Percentiles rank a stretch among this genome's conserved stretches.
These are phyloP conservation scores for Forbesichthys agassizii DNA, from an alignment of 2,113 vertebrate species.

Conservation along the genomic window DNA sequence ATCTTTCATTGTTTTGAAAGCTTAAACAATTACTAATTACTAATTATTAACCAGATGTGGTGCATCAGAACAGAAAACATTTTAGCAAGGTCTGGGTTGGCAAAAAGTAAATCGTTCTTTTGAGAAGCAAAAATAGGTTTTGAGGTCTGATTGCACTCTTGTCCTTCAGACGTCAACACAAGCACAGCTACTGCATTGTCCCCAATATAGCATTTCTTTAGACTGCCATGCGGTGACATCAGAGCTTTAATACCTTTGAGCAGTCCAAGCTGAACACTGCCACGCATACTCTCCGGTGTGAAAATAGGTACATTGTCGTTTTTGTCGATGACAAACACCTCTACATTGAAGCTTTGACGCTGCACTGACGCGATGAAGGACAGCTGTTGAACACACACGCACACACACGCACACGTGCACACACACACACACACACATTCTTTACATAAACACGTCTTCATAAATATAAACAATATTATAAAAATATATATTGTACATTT, in stretches of 20 bases:
- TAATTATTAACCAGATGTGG: no score
- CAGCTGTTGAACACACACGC: conserved; percentile 52
- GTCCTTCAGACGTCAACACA: no score
- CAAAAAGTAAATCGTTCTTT: no score
- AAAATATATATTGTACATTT: no score
- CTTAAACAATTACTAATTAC: no score
- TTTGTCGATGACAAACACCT: conserved; percentile 76
- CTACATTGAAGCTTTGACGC: conserved; percentile 69
- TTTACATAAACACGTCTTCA: not conserved
- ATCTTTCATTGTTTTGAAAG: no score
- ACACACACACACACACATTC: conserved; percentile 6
- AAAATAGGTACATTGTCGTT: conserved; percentile 80
- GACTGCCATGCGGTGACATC: not conserved
- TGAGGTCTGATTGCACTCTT: no score
- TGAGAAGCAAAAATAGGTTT: no score
- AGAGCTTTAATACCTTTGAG: conserved; percentile 67
- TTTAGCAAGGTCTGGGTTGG: no score
- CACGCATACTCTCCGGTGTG: conserved; percentile 72
- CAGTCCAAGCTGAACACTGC: conserved; percentile 76
- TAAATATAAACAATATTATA: no score
- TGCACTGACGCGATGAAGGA: conserved; percentile 68
- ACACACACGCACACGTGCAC: conserved; percentile 32
- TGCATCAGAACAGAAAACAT: no score
- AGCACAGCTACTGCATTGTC: not conserved
- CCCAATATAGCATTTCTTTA: not conserved